Base-by-base conservation (phyloP, 2,113 vertebrate genomes). In the Monopterus albus region DNA sequence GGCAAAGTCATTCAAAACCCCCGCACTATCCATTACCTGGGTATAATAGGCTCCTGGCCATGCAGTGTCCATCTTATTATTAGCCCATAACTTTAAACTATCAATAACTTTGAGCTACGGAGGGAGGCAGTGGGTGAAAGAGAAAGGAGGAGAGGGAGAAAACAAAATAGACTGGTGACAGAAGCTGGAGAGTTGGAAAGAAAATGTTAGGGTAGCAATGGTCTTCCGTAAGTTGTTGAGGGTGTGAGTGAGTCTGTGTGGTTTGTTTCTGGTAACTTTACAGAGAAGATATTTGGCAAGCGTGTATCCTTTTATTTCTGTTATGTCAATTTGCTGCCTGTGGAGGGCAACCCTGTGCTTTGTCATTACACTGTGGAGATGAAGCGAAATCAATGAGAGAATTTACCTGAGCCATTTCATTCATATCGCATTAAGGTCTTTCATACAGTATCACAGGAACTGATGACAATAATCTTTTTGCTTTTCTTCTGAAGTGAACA, bases 1-100 rank as follows among this genome's bases (percentile, higher is more conserved):
- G 72, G 92, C 90, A 93, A 92, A 93, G 91, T 92, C 93, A 92
- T 94, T 94, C 90, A 92, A 92, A 92, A 75, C 72, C 87, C 81
- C 83, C 11, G 28, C 83, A 74, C 92, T 85, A 93, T 93, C 91
- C 86, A 93, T 94, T 94, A 94, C 89, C 83, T 66, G 71, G 60
- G 78, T 87, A 92, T 94, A 93, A 94, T 92, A 91, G 92, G 67
- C 88, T 92, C 79, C 87, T 84, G 89, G 81, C 85, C 89, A 87
- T 90, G 89, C 92, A 90, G 88, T 91, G 91, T 90, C 91, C 89
- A 82, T 85, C 87, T 78, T 87, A 93, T 93, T 93, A 93, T 94
- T 91, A 90, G 86, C 75, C 91, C 87, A 92, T 93, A 92, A 94
- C 87, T 93, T 92, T 81, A 87, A 89, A 90, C 89, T 91, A 92